Base-by-base conservation (phyloP, 2,113 vertebrate genomes). In the Phoxinus phoxinus region DNA sequence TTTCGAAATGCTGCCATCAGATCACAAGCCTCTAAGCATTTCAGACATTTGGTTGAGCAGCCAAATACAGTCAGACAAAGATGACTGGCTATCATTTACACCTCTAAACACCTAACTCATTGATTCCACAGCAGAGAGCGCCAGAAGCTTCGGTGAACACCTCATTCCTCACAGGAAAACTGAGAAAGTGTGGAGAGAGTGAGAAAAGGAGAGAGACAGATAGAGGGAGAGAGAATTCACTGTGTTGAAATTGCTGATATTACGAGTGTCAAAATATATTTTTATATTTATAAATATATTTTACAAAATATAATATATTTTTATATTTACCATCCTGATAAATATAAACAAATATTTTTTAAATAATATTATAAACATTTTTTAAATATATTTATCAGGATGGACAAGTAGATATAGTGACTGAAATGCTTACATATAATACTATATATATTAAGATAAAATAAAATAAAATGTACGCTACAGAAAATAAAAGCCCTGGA, bases 21-120 rank as follows among this genome's bases (percentile, higher is more conserved):
- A 81, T 63, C 84, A 78, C 79, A 21, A 80, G 53, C 53, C 76
- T 46, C 53, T 61, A 53, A 21, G 67, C 53, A 81, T 73, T 61
- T 86, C 71, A 82, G 46, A 53, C 58, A 56, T 83, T 76, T 44
- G 10, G 23, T n/a, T 35, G 67, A 11, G 56, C 69, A 61, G 72
- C 79, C 44, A 81, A 56, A 58, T 76, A 74, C 41, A 69, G 51
- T 74, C 65, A 51, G 86, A 87, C 81, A 83, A 75, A 65, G 75
- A 78, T 65, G 83, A 86, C 84, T 86, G 84, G 32, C 73, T 44
- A 80, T 80, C 85, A 83, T 83, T 89, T 88, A 84, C 73, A 82
- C 78, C 72, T n/a, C 69, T 75, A 61, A 86, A 86, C 80, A 86
- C 67, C 79, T 41, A 58, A 71, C 41, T 30, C 53, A 79, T 80